Evolutionary conservation across 1,140 invertebrate species (phyloP), one percentile per base, ranked within the genome.

Genomic region (Drosophila chauvacae): DNA sequence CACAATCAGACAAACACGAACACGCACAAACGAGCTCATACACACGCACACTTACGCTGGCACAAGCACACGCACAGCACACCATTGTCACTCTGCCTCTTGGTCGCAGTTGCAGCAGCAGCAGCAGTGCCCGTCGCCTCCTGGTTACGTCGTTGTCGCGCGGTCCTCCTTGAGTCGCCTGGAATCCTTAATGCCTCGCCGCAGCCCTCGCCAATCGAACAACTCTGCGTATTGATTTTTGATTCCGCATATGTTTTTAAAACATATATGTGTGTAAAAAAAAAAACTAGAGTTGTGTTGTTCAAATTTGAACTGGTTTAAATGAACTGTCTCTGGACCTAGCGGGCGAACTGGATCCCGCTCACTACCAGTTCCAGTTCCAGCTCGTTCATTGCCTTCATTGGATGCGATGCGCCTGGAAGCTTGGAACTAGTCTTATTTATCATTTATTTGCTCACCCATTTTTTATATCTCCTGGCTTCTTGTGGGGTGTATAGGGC

Each of bases 181-280:
- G 51, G 51, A 55, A 37, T 55, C 51, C 33, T 23, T 37, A 23
- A 23, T 55, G 33, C 20, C 33, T 37, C 23, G 63, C 41, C 56
- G 30, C 42, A 42, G 33, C 16, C 33, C 33, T 37, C 4, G 14
- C 18, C 51, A 55, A 55, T 37, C 20, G 51, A 55, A 55, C 51
- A 55, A 55, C 51, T 55, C 33, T 37, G 35, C 33, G 20, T 65
- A 65, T 47, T 65, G 63, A 65, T 65, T 65, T 65, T 65, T 58
- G 68, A 61, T 62, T 83, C 74, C 48, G 66, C 74, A 71, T 71
- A 80, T 83, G 81, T 83, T 83, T 84, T 84, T 71, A 61, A 84
- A 84, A 84, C 77, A 84, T 71, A 80, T 51, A 41, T 50, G 30
- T 66, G 64, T 66, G 51, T 37, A 65, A 65, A 69, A 82, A 81